These are phyloP conservation scores for Malurus splendens DNA, from an alignment of 2,797 vertebrate species.

Conservation along the genomic window DNA sequence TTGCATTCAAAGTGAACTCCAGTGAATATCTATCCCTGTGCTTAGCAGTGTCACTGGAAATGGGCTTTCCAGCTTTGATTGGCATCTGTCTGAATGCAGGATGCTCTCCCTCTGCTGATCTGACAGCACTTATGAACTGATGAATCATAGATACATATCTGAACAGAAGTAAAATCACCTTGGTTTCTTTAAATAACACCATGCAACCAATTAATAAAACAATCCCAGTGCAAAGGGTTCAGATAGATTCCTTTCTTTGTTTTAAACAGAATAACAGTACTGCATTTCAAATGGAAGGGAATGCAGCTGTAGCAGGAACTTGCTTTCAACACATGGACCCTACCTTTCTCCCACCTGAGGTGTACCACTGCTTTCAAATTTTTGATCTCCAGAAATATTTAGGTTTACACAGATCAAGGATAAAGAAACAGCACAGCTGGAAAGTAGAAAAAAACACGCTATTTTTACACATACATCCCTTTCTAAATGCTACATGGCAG, in stretches of 20 bases:
- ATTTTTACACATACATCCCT: background rate
- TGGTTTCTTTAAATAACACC: background rate
- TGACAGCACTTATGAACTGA: background rate
- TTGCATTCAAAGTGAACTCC: background rate
- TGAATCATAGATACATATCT: accelerated
- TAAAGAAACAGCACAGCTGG: background rate
- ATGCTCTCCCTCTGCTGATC: background rate
- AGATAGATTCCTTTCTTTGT: background rate
- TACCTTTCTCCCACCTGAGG: background rate
- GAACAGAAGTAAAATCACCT: background rate
- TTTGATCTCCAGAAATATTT: background rate
- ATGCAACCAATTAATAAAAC: background rate
- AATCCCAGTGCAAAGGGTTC: background rate
- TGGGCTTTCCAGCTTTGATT: background rate
- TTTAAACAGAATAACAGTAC: background rate
- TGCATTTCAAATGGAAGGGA: background rate
- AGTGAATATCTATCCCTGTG: background rate
- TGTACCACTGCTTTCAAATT: background rate
- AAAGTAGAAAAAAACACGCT: background rate
- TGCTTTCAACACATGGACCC: background rate
- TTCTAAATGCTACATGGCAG: background rate
- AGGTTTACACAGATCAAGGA: background rate
- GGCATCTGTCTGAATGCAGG: background rate
- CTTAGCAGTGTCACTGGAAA: background rate
- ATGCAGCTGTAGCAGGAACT: background rate